These are phyloP conservation scores for Tribolium freemani DNA, from an alignment of 2,888 invertebrate genomes.

Conservation along the genomic window DNA sequence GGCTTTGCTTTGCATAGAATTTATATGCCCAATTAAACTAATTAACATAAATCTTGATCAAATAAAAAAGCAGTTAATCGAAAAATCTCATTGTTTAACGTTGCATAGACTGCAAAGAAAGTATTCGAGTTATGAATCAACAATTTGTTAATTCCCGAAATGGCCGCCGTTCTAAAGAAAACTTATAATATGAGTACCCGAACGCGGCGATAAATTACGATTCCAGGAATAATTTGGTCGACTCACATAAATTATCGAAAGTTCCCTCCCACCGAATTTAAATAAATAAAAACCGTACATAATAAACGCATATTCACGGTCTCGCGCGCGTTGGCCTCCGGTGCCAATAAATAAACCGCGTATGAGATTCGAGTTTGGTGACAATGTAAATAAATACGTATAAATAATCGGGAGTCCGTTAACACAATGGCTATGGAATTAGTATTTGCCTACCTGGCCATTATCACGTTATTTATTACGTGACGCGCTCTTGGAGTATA, in stretches of 20 bases:
- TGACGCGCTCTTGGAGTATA: slow-evolving; percentile 36
- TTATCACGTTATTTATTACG: slow-evolving; percentile 61
- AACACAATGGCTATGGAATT: slow-evolving; percentile 62
- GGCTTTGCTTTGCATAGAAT: slow-evolving; percentile 19
- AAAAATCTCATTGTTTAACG: slow-evolving; percentile 23
- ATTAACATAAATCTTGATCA: slow-evolving; percentile 35
- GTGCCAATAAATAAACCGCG: slow-evolving; percentile 53
- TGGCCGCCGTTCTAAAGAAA: slow-evolving; percentile 41
- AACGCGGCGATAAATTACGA: slow-evolving; percentile 51
- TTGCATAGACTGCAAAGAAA: slow-evolving; percentile 8
- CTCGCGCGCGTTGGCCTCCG: slow-evolving; percentile 46
- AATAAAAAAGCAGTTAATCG: slow-evolving; percentile 14
- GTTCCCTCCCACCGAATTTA: slow-evolving; percentile 57
- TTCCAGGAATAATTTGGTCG: slow-evolving; percentile 56
- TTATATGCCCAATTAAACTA: slow-evolving; percentile 35
- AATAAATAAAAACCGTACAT: slow-evolving; percentile 56
- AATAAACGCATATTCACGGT: slow-evolving; percentile 49
- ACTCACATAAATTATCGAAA: slow-evolving; percentile 56
- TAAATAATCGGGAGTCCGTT: slow-evolving; percentile 61
- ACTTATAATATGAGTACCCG: slow-evolving; percentile 46
- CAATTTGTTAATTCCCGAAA: slow-evolving; percentile 38
- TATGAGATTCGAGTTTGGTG: slow-evolving; percentile 58
- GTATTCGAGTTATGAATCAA: slow-evolving; percentile 36
- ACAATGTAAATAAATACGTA: slow-evolving; percentile 63
- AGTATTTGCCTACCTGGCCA: slow-evolving; percentile 63